phyloP scores from a whole-genome alignment of 1,140 invertebrate genomes.

The Drosophila bocki region DNA sequence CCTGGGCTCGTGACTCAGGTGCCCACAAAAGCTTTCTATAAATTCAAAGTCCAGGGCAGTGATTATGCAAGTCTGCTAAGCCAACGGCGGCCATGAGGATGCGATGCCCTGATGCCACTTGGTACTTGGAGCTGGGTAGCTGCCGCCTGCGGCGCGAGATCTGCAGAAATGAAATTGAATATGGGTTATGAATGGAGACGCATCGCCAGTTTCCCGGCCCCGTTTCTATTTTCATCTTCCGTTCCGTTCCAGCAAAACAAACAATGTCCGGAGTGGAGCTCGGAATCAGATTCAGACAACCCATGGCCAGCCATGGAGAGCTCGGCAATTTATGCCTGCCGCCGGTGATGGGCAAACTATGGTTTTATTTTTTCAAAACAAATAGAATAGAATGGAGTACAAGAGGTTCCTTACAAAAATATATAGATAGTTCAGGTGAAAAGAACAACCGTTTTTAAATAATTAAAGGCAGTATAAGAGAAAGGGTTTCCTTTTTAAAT shows the following conservation, averaged over 20 bases:
- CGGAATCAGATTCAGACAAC: conserved; percentile 15
- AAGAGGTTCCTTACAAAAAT: neutral
- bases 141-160: conserved; percentile 47
- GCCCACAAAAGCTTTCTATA: conserved; percentile 75
- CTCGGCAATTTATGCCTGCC: conserved; percentile 53
- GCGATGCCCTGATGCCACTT: conserved; percentile 10
- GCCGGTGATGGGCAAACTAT: conserved; percentile 10
- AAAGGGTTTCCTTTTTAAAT: neutral
- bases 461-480: neutral
- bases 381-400: neutral
- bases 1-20: conserved; percentile 64
- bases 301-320: conserved; percentile 35
- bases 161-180: conserved; percentile 74
- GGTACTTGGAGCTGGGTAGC: neutral
- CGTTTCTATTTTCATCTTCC: conserved; percentile 33
- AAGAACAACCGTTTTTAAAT: neutral
- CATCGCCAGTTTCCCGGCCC: conserved; percentile 20
- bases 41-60: conserved; percentile 67
- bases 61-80: conserved; percentile 74
- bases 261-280: conserved; percentile 42
- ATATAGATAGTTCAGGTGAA: neutral
- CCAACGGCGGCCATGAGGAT: conserved; percentile 21
- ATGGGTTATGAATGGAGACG: conserved; percentile 68
- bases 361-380: conserved; percentile 12
- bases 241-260: conserved; percentile 46